phyloP scores from a whole-genome alignment of 2,888 invertebrate genomes.

The Harpalus rubripes region DNA sequence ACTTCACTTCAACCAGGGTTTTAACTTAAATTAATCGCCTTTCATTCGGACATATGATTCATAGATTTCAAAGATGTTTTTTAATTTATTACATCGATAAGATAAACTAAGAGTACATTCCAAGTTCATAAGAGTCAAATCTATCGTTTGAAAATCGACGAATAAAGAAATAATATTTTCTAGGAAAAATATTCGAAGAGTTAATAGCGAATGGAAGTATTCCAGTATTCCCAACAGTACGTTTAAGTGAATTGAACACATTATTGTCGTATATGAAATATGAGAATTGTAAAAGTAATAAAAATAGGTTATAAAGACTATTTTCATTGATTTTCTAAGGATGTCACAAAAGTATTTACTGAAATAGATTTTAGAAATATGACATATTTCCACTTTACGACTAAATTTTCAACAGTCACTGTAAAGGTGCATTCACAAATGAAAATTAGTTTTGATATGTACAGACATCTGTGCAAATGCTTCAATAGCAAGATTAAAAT shows the following conservation, averaged over 20 bases:
- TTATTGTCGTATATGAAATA: constrained; percentile 36
- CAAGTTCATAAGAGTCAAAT: not conserved
- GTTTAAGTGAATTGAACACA: not conserved
- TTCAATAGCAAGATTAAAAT: no score
- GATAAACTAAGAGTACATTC: not conserved
- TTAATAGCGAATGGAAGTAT: constrained; percentile 23
- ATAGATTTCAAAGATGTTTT: not conserved
- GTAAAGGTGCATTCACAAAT: no score
- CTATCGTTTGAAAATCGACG: not conserved
- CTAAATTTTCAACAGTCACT: no score
- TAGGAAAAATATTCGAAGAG: constrained; percentile 9
- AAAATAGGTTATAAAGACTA: constrained; percentile 2
- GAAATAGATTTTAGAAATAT: not conserved
- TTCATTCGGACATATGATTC: constrained; percentile 4
- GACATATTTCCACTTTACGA: no score
- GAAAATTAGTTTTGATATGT: no score
- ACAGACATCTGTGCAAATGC: no score
- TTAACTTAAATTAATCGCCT: constrained; percentile 39
- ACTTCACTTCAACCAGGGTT: constrained; percentile 13
- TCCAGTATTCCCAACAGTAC: constrained; percentile 23
- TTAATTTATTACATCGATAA: not conserved
- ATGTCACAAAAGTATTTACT: constrained; percentile 7
- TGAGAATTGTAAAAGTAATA: constrained; percentile 28
- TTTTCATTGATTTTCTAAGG: constrained; percentile 12
- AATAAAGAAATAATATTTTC: constrained; percentile 6